phyloP scores from a whole-genome alignment of 2,888 invertebrate genomes.

The Onchidella celtica region DNA sequence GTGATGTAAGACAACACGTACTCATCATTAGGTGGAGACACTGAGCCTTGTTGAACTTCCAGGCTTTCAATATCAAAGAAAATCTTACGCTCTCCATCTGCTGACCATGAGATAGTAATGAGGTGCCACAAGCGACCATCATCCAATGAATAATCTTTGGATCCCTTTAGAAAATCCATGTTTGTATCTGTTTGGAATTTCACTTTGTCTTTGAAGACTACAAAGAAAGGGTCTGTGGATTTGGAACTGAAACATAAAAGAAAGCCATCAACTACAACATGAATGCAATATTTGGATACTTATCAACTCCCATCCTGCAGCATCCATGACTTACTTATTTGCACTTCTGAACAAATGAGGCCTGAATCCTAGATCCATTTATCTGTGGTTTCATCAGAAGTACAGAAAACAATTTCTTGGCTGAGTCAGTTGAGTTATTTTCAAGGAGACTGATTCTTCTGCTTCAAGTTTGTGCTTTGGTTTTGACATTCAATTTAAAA shows the following conservation, averaged over 20 bases:
- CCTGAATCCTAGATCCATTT: too few species aligned
- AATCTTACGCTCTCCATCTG: conserved; percentile 18
- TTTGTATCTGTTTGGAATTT: neutral
- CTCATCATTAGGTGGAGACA: neutral
- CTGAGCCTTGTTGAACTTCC: neutral
- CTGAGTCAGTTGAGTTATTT: too few species aligned
- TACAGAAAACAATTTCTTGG: too few species aligned
- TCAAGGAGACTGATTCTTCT: too few species aligned
- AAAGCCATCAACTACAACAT: neutral
- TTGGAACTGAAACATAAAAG: conserved; percentile 11
- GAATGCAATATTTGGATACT: too few species aligned
- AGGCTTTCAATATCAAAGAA: neutral
- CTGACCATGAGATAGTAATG: conserved; percentile 16
- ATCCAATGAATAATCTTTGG: conserved; percentile 18
- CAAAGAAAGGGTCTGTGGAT: conserved; percentile 4
- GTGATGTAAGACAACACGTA: neutral
- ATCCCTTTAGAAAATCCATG: neutral
- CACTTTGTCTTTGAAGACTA: conserved; percentile 14
- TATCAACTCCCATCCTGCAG: too few species aligned
- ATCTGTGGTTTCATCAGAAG: too few species aligned
- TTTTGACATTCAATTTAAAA: too few species aligned
- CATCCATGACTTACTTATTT: too few species aligned
- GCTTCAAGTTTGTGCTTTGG: too few species aligned
- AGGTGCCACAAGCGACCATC: conserved; percentile 25
- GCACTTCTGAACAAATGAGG: too few species aligned